Evolutionary conservation across 2,113 vertebrate species (phyloP), one percentile per base, ranked within the genome.

Genomic region (Cranoglanis bouderius): DNA sequence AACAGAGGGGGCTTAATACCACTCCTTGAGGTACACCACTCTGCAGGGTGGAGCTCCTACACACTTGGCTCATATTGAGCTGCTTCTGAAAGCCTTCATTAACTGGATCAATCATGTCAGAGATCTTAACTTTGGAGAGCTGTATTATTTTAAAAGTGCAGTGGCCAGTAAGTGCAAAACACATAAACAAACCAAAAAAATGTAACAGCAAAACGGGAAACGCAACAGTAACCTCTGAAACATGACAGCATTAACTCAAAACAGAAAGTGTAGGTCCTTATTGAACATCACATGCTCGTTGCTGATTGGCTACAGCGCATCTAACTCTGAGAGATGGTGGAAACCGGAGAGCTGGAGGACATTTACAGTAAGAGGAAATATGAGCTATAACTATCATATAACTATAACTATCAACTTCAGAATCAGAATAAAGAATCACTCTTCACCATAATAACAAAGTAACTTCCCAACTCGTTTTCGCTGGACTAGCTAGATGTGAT

Each of bases 11-110:
- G 53, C 38, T 83, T 83, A 59, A 83, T 43, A 29, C 24, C 21
- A 16, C 81, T 83, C 55, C 81, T 83, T 43, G 81, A 83, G 55
- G 32, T 83, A 29, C 55, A 83, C 55, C 81, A 18, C 81, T 83
- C 55, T 14, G 81, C 81, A 83, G 81, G 81, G 57, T 83, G 81
- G 55, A 83, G 55, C 7, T 83, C 55, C 19, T 83, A 61, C 81
- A 83, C 55, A 61, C 55, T 32, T 32, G 1, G 49, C 29, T 19
- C 49, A 55, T 32, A 18, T 57, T 59, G 55, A 43, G 55, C 19
- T 35, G 5, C 35, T 59, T 24, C 81, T 59, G 4, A 82, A 82
- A 21, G 21, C 9, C 35, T 82, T 82, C 32, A 57, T 35, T 32
- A 81, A 32, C 46, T 55, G 0, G 19, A 38, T 40, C 81, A 29